phyloP scores from a whole-genome alignment of 2,113 vertebrate genomes.

The Girardinichthys multiradiatus region DNA sequence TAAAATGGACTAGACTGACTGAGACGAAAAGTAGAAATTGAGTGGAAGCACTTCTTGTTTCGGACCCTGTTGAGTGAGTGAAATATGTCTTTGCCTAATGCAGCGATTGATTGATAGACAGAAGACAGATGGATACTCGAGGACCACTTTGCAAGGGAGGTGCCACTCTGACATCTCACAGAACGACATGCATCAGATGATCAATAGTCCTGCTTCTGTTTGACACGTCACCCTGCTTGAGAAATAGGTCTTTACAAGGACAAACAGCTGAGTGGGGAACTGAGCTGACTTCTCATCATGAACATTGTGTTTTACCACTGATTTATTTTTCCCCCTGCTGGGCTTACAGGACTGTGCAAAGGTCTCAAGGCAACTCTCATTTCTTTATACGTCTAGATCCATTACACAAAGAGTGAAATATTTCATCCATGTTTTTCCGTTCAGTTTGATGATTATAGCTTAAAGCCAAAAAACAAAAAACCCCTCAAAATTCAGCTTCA shows the following conservation, averaged over 20 bases:
- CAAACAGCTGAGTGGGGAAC: conserved; percentile 27
- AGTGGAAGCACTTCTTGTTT: conserved; percentile 55
- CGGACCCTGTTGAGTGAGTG: conserved; percentile 50
- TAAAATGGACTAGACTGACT: conserved; percentile 31
- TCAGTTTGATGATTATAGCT: neutral
- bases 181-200: conserved; percentile 66
- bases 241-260: conserved; percentile 50
- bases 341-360: neutral
- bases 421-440: neutral
- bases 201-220: conserved; percentile 61
- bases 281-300: conserved; percentile 49
- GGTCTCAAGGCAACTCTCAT: neutral
- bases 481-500: too few species aligned
- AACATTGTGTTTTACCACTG: conserved; percentile 35
- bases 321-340: conserved; percentile 32
- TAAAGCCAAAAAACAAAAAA: neutral
- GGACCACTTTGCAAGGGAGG: conserved; percentile 56
- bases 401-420: neutral
- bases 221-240: conserved; percentile 36
- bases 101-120: conserved; percentile 64
- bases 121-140: conserved; percentile 55
- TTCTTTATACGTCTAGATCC: conserved; percentile 3
- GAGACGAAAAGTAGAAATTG: conserved; percentile 6
- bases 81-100: conserved; percentile 66
- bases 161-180: conserved; percentile 68